These are phyloP conservation scores for Pimpla rufipes DNA, from an alignment of 2,888 invertebrate species.

Conservation along the genomic window DNA sequence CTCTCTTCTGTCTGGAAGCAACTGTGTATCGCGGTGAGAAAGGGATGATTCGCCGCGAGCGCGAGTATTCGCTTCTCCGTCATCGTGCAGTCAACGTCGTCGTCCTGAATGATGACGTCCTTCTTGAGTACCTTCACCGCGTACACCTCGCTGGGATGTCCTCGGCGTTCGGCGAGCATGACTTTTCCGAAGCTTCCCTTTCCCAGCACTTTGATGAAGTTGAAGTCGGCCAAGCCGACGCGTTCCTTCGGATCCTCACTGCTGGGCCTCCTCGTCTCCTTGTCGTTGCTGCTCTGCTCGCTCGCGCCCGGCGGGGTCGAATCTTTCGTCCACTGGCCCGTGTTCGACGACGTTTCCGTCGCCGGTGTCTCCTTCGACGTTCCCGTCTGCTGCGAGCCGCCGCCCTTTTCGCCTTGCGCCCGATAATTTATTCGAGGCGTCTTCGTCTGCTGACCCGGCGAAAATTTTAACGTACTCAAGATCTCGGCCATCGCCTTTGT, in stretches of 20 bases:
- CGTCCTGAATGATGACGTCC: conserved; percentile 99
- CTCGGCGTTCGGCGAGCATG: conserved; percentile 98
- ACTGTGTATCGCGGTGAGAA: conserved; percentile 98
- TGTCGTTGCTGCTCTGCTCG: conserved; percentile 45
- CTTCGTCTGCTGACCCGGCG: conserved; percentile 92
- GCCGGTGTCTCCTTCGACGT: conserved; percentile 54
- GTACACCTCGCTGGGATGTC: conserved; percentile 94
- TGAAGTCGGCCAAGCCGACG: conserved; percentile 94
- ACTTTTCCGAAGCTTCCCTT: conserved; percentile 99
- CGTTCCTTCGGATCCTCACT: conserved; percentile 83
- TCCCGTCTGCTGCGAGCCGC: conserved; percentile 53
- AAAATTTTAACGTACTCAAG: conserved; percentile 96
- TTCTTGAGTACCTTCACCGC: conserved; percentile 97
- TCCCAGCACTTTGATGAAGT: conserved; percentile 99
- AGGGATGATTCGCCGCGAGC: conserved; percentile 98
- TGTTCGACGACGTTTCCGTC: conserved; percentile 58
- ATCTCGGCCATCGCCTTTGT: conserved; percentile 98
- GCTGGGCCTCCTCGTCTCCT: conserved; percentile 57
- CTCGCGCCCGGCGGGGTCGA: conserved; percentile 74
- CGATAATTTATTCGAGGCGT: conserved; percentile 80
- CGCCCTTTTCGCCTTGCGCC: conserved; percentile 65
- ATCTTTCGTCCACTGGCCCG: conserved; percentile 48
- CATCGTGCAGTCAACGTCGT: conserved; percentile 99
- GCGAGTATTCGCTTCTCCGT: conserved; percentile 99
- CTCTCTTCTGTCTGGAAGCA: conserved; percentile 99